Evolutionary conservation across 2,888 invertebrate species (phyloP).

Genomic region (Cynaeus angustus): DNA sequence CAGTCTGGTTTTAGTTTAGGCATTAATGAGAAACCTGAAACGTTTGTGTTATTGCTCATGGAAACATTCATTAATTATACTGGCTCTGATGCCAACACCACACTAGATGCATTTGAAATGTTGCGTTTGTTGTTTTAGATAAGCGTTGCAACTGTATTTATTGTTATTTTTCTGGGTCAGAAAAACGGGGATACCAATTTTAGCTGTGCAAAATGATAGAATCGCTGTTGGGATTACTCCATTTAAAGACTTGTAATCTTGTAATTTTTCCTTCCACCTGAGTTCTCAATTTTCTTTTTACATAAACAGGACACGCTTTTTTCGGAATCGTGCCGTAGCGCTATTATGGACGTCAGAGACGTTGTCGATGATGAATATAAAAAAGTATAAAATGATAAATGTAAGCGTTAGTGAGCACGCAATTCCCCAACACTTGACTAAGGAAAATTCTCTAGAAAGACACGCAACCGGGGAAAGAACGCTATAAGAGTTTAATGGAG

Average conservation of each 20-base stretch:
- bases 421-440: constrained; percentile 8
- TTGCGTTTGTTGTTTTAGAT: constrained; percentile 8
- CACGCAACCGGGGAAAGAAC: constrained; percentile 13
- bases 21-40: constrained; percentile 2
- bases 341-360: constrained; percentile 20
- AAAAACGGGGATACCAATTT: too few relatives aligned
- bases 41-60: constrained; percentile 1
- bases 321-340: background rate
- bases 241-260: too few relatives aligned
- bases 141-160: background rate
- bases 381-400: constrained; percentile 9
- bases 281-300: constrained; percentile 21
- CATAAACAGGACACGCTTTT: constrained; percentile 23
- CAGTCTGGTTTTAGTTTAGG: background rate
- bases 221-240: too few relatives aligned
- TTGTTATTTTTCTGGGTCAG: too few relatives aligned
- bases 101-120: background rate
- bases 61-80: constrained; percentile 7
- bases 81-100: background rate
- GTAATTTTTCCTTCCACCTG: constrained; percentile 17
- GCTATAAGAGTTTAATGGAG: constrained; percentile 12
- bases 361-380: constrained; percentile 14
- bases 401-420: constrained; percentile 8
- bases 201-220: too few relatives aligned
- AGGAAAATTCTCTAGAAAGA: constrained; percentile 1